Evolutionary conservation across 2,888 invertebrate genomes (phyloP).

Genomic region (Cheiracanthium punctorium): DNA sequence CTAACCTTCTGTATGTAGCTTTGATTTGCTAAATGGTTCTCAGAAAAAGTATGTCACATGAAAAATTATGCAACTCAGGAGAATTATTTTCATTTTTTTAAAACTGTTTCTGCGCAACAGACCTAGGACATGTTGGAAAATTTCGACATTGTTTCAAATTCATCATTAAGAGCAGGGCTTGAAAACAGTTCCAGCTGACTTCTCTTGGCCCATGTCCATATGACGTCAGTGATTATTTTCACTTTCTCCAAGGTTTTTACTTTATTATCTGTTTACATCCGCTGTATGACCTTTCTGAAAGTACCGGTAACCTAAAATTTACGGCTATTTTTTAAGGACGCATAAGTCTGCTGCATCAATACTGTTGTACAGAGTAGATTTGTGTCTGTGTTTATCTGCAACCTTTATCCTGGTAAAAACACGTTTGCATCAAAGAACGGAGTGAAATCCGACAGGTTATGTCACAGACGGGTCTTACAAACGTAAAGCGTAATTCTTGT

Average conservation of each 20-base stretch:
- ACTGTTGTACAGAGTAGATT: not conserved
- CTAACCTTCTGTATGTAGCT: too few species aligned
- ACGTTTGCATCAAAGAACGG: not conserved
- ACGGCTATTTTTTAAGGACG: not conserved
- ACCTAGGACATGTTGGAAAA: too few species aligned
- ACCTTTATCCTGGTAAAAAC: not conserved
- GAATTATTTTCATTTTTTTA: not conserved
- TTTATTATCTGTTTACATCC: slow-evolving; percentile 37
- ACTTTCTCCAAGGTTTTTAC: slow-evolving; percentile 24
- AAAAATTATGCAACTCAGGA: too few species aligned
- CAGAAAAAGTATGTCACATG: too few species aligned
- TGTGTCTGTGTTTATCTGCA: not conserved
- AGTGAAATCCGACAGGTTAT: not conserved
- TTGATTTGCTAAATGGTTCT: too few species aligned
- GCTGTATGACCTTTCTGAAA: not conserved
- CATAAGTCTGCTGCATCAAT: not conserved
- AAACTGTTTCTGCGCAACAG: too few species aligned
- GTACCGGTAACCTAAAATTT: not conserved
- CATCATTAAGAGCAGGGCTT: not conserved
- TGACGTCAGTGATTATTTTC: slow-evolving; percentile 29
- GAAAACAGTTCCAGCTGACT: not conserved
- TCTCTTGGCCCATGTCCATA: slow-evolving; percentile 41
- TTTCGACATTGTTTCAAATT: not conserved
- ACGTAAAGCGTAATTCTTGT: too few species aligned
- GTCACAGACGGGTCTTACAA: not conserved